Conservation (phyloP, 2,113 vertebrate genomes). For the Pantherophis guttatus region DNA sequence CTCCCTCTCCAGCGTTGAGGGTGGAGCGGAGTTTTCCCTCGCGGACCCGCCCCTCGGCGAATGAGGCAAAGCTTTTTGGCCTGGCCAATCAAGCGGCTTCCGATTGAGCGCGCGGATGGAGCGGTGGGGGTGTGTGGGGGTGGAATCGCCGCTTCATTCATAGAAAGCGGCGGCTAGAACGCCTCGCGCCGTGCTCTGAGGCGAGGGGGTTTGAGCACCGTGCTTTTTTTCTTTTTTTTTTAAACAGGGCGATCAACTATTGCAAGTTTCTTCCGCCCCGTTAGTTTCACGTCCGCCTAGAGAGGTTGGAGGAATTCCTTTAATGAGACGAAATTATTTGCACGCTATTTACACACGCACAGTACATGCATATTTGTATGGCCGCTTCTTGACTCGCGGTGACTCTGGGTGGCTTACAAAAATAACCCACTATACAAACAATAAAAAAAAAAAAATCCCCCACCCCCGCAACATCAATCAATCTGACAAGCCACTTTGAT, state of each 20-base stretch:
- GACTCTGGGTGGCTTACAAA: too few species aligned
- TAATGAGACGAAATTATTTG: neutral
- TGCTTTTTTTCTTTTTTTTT: neutral
- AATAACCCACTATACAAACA: too few species aligned
- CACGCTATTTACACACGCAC: neutral
- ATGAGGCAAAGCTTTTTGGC: neutral
- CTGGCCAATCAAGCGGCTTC: neutral
- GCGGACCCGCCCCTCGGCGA: neutral
- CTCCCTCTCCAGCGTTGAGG: neutral
- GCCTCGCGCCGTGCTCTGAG: neutral
- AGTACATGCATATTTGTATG: too few species aligned
- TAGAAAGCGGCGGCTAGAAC: neutral
- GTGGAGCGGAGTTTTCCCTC: neutral
- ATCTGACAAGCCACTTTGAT: too few species aligned
- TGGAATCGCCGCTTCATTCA: neutral
- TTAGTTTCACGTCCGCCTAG: neutral
- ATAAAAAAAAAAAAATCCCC: too few species aligned
- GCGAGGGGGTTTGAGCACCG: neutral
- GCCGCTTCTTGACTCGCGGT: too few species aligned
- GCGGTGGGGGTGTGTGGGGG: too few species aligned
- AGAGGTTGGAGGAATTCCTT: neutral
- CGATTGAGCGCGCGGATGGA: neutral
- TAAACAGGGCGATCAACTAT: neutral
- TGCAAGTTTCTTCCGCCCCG: neutral
- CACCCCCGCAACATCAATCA: too few species aligned